A percentile compares a stretch with the other conserved stretches of the same genome.
These are phyloP conservation scores for Sebastes hubbsi DNA, from an alignment of 2,797 vertebrate species.

Conservation along the genomic window DNA sequence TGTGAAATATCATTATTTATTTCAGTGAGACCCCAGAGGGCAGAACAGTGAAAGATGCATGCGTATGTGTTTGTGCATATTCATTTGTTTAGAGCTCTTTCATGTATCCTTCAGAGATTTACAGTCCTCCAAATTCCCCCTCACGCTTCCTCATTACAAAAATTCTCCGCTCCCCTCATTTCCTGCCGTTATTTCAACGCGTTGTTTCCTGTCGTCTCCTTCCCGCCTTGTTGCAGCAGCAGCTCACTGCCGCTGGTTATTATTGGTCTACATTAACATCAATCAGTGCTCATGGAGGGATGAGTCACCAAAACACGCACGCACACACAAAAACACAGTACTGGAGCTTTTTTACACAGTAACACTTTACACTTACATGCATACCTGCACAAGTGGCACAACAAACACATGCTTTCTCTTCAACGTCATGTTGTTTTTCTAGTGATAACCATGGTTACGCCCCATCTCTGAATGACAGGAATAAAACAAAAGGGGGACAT, in stretches of 20 bases:
- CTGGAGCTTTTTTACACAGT: not conserved
- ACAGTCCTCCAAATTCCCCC: slow-evolving; percentile 22
- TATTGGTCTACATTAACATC: slow-evolving; percentile 51
- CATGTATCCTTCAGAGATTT: slow-evolving; percentile 51
- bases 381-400: not conserved
- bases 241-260: slow-evolving; percentile 38
- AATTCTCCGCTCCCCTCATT: slow-evolving; percentile 19
- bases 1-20: slow-evolving; percentile 35
- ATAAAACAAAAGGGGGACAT: slow-evolving; percentile 35
- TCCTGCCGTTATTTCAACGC: slow-evolving; percentile 19
- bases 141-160: slow-evolving; percentile 55
- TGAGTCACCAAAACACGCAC: slow-evolving; percentile 60
- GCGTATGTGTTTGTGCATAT: slow-evolving; percentile 46
- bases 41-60: slow-evolving; percentile 19
- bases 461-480: slow-evolving; percentile 42
- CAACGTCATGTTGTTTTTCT: slow-evolving; percentile 30
- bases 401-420: slow-evolving; percentile 14
- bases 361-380: not conserved
- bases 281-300: slow-evolving; percentile 36
- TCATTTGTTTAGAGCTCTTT: slow-evolving; percentile 55
- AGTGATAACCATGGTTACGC: slow-evolving; percentile 65
- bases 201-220: slow-evolving; percentile 30
- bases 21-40: slow-evolving; percentile 6
- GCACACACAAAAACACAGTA: not conserved
- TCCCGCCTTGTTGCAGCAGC: slow-evolving; percentile 19